Conservation (phyloP, 2,888 invertebrate species). For the Melanotus villosus region DNA sequence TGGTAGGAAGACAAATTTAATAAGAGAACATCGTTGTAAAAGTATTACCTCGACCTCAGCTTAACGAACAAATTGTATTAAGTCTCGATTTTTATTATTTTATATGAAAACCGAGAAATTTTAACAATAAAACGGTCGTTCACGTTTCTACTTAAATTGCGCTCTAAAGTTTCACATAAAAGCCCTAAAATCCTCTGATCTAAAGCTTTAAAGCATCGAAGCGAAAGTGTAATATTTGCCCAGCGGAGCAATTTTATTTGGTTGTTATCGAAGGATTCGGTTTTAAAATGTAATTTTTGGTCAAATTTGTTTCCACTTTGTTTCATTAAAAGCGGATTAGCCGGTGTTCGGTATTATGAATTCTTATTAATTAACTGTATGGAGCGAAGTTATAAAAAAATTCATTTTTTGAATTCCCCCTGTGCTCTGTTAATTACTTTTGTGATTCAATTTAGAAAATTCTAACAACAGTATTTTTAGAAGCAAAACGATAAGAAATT, state of each 20-base stretch:
- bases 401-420: too few relatives aligned
- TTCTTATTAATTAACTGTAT: too few relatives aligned
- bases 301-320: not conserved
- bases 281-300: too few relatives aligned
- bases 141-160: not conserved
- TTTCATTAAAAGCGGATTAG: too few relatives aligned
- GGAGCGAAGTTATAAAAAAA: too few relatives aligned
- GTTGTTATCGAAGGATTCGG: not conserved
- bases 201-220: not conserved
- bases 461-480: too few relatives aligned
- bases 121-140: conserved; percentile 13
- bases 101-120: conserved; percentile 6
- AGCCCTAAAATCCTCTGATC: not conserved
- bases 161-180: not conserved
- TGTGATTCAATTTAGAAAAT: too few relatives aligned
- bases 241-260: not conserved
- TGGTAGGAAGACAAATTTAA: conserved; percentile 18
- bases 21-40: not conserved
- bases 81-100: conserved; percentile 8
- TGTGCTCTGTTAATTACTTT: too few relatives aligned
- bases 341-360: too few relatives aligned
- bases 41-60: not conserved
- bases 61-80: conserved; percentile 12
- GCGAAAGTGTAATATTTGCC: not conserved
- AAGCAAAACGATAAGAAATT: too few relatives aligned